Base-by-base conservation (phyloP, 2,113 vertebrate species). In the Cairina moschata region DNA sequence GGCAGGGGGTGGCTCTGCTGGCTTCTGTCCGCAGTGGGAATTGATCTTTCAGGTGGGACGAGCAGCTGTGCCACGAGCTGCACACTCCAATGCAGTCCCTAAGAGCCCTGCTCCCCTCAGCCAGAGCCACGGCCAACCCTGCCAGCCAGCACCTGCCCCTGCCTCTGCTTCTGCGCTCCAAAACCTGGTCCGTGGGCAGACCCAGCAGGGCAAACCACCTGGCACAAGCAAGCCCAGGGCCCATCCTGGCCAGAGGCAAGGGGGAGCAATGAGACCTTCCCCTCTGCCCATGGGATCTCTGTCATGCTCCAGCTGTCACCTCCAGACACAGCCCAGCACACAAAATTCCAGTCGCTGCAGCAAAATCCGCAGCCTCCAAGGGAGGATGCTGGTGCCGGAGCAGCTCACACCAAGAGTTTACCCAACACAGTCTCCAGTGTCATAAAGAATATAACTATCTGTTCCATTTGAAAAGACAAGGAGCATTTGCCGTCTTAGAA, bases 1-100 rank as follows among this genome's bases (percentile, higher is more conserved):
- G 29, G 56, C 46, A 23, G 2, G 9, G 32, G 20, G 26, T 2
- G 10, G 26, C 31, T 77, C 66, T 82, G 34, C 77, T 56, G 62
- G 1, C 3, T 31, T 59, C 26, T 42, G 28, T 11, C 50, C 68
- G 0, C 0, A 0, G 6, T 28, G 36, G 50, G 66, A n/a, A 66
- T 32, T 25, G 14, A 22, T 6, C 1, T 56, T 56, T n/a, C 66
- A 55, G 44, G 28, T 4, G 40, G 20, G 40, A 55, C 25, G n/a
- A 54, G 22, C 76, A 58, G 29, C n/a, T 13, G 8, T 26, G 22
- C 16, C 7, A 6, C 1, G 4, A 63, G 5, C 48, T 32, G n/a
- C 26, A 13, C 6, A 12, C 11, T 8, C 32, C 59, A 18, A 21
- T 13, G 3, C 1, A 0, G 66, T 46, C 68, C 22, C 9, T 4